phyloP scores from a whole-genome alignment of 23 tunicate genomes.

The Botrylloides violaceus region DNA sequence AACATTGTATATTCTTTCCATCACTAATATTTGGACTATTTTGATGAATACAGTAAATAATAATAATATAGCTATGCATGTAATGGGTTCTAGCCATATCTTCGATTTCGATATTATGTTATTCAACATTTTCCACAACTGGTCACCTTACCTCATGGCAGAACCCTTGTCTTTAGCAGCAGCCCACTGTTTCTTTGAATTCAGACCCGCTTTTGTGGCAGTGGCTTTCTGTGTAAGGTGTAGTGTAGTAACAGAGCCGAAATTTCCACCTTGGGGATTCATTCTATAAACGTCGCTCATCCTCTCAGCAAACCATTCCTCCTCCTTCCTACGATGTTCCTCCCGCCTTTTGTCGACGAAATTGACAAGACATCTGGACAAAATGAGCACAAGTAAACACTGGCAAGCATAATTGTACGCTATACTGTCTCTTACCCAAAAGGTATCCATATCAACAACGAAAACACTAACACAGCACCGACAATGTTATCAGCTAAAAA shows the following conservation, averaged over 20 bases:
- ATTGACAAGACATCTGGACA: constrained; percentile 68
- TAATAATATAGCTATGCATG: too few relatives aligned
- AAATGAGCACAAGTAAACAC: neutral
- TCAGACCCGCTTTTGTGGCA: constrained; percentile 44
- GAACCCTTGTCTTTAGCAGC: constrained; percentile 47
- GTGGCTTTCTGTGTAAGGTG: neutral
- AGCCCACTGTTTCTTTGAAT: constrained; percentile 52
- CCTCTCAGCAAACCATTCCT: constrained; percentile 40
- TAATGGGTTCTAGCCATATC: too few relatives aligned
- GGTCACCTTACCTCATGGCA: too few relatives aligned
- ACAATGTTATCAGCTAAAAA: constrained; percentile 85
- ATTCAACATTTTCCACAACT: too few relatives aligned
- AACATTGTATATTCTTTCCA: too few relatives aligned
- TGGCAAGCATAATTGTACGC: too few relatives aligned
- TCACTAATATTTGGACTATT: too few relatives aligned
- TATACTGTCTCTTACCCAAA: constrained; percentile 39
- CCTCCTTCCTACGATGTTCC: constrained; percentile 45
- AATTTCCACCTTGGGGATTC: neutral
- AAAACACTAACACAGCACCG: constrained; percentile 74
- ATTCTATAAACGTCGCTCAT: constrained; percentile 30
- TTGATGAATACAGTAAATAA: too few relatives aligned
- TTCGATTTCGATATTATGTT: too few relatives aligned
- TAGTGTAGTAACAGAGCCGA: constrained; percentile 25
- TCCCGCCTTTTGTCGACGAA: constrained; percentile 88
- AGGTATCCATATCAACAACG: constrained; percentile 78